A percentile compares a stretch with the other conserved stretches of the same genome.
phyloP scores from a whole-genome alignment of 2,797 vertebrate species.

The Tragopan temminckii region DNA sequence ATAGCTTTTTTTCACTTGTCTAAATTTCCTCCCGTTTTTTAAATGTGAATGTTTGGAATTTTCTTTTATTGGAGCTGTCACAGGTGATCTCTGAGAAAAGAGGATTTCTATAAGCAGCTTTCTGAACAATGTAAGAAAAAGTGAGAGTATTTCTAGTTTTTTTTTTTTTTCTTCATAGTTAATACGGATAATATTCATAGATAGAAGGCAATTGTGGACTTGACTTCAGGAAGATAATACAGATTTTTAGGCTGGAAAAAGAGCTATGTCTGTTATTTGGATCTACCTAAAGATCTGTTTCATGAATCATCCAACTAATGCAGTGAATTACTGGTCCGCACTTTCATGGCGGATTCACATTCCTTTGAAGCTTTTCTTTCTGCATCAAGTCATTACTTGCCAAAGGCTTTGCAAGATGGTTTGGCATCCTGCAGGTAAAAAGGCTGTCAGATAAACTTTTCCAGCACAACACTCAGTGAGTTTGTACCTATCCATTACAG shows the following conservation, averaged over 20 bases:
- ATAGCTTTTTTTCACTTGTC: background rate
- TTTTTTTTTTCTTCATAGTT: background rate
- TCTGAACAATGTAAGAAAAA: conserved; percentile 26
- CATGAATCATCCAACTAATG: background rate
- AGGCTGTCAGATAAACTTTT: conserved; percentile 21
- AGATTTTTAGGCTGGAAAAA: background rate
- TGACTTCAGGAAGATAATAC: background rate
- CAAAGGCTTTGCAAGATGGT: conserved; percentile 21
- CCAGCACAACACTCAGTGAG: background rate
- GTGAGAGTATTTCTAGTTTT: background rate
- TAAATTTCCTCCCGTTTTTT: background rate
- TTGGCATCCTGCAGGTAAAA: background rate
- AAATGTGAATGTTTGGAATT: conserved; percentile 43
- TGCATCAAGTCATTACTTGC: conserved; percentile 26
- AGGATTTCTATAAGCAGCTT: conserved; percentile 65
- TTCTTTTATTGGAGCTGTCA: conserved; percentile 73
- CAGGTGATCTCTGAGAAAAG: conserved; percentile 63
- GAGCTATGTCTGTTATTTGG: background rate
- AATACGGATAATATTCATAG: background rate
- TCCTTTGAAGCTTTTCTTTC: conserved; percentile 59
- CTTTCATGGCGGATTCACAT: conserved; percentile 22
- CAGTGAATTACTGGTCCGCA: background rate
- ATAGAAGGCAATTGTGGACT: background rate
- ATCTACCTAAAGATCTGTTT: conserved; percentile 8
- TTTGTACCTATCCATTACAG: conserved; percentile 7